Evolutionary conservation across 2,888 invertebrate species (phyloP).

Genomic region (Amitus sp.): DNA sequence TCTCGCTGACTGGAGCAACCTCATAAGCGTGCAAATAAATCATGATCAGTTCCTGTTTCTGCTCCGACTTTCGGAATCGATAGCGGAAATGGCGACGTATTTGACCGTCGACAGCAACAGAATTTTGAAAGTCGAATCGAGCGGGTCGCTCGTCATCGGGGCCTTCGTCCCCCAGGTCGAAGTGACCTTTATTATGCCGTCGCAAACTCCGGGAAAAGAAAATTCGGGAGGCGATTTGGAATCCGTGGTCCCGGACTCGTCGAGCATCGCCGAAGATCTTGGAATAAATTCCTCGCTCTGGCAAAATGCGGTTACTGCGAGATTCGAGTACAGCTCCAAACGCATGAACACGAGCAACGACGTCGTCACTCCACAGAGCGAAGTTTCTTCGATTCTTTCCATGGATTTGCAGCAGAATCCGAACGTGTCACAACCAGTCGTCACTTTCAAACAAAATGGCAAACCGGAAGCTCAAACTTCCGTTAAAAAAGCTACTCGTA

Average conservation of each 20-base stretch:
- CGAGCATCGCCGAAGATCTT: constrained; percentile 82
- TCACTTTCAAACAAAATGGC: constrained; percentile 60
- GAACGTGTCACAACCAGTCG: constrained; percentile 48
- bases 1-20: constrained; percentile 82
- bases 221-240: constrained; percentile 86
- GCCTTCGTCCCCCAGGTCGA: constrained; percentile 87
- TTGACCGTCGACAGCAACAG: constrained; percentile 81
- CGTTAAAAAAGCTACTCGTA: constrained; percentile 8
- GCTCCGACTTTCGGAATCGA: constrained; percentile 82
- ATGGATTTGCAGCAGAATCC: constrained; percentile 56
- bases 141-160: constrained; percentile 75
- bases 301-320: constrained; percentile 48
- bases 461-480: constrained; percentile 41
- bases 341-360: constrained; percentile 60
- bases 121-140: constrained; percentile 70
- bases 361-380: constrained; percentile 60
- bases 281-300: constrained; percentile 47
- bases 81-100: constrained; percentile 83
- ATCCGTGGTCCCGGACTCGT: constrained; percentile 86
- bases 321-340: constrained; percentile 54
- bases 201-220: constrained; percentile 85
- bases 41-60: constrained; percentile 94
- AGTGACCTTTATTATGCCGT: constrained; percentile 87
- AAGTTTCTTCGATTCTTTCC: constrained; percentile 61
- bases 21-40: constrained; percentile 90